These are phyloP conservation scores for Oriolus oriolus DNA, from an alignment of 2,113 vertebrate species.

Conservation along the genomic window DNA sequence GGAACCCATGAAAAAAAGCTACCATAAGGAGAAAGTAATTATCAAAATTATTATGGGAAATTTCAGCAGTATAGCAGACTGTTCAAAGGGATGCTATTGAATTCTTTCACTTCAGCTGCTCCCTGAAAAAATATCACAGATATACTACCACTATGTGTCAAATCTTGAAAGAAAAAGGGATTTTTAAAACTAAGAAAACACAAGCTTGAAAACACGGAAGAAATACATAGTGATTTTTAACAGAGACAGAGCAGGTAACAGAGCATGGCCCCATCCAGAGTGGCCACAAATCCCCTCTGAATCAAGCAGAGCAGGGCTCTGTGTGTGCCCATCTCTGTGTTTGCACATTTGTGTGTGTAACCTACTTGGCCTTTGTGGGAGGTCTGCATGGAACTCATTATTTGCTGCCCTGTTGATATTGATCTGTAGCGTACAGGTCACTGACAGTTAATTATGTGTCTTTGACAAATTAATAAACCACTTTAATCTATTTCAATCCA, in stretches of 20 bases:
- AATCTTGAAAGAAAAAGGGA: not conserved
- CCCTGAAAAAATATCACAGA: not conserved
- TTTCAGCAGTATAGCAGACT: not conserved
- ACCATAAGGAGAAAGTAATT: not conserved
- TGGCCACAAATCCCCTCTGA: not conserved
- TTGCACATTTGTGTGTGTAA: not conserved
- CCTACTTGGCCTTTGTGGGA: not conserved
- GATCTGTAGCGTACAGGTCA: not conserved
- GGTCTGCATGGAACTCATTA: not conserved
- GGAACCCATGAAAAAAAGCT: not conserved
- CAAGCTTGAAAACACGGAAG: not conserved
- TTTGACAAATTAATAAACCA: not conserved
- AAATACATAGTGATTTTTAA: not conserved
- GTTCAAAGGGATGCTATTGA: not conserved
- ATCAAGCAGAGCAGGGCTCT: rapidly evolving
- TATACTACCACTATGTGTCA: not conserved
- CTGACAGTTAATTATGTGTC: not conserved
- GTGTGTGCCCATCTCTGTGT: not conserved
- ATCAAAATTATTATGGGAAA: not conserved
- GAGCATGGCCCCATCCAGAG: not conserved
- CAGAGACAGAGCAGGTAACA: not conserved
- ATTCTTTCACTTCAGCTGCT: not conserved
- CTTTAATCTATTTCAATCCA: not conserved
- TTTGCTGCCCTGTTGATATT: not conserved
- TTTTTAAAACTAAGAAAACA: not conserved